Percentiles rank a stretch among this genome's conserved stretches.
phyloP scores from a whole-genome alignment of 2,113 vertebrate species.

The Ammospiza caudacuta region DNA sequence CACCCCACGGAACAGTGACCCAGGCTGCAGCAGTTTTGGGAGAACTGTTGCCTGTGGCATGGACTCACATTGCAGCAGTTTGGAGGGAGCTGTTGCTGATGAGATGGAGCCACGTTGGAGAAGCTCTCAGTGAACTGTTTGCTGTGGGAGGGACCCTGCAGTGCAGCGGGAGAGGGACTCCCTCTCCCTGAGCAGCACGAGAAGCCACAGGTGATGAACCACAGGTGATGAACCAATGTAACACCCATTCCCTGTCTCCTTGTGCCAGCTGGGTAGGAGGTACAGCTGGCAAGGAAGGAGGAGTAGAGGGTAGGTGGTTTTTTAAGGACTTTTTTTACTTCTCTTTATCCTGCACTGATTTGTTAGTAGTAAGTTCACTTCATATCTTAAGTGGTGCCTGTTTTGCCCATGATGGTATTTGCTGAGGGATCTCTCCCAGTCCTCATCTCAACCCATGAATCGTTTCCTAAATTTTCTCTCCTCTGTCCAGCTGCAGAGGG shows the following conservation, averaged over 20 bases:
- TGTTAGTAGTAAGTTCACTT: background rate
- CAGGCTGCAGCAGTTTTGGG: fast-evolving
- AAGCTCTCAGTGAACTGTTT: background rate
- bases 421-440: background rate
- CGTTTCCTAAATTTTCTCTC: background rate
- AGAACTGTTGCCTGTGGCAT: background rate
- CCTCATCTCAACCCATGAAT: background rate
- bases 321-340: background rate
- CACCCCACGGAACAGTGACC: too few species aligned
- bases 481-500: background rate
- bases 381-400: background rate
- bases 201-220: background rate
- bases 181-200: background rate
- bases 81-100: background rate
- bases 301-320: background rate
- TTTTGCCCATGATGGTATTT: background rate
- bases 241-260: background rate
- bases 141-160: fast-evolving
- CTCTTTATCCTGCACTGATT: background rate
- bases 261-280: too few species aligned
- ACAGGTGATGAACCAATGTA: background rate
- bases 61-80: fast-evolving
- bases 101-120: background rate
- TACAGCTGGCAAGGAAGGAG: background rate
- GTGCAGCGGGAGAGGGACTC: too few species aligned